Percentiles rank a stretch among this genome's conserved stretches.
Conservation (phyloP, 2,888 invertebrate species). For the Amphipyra berbera region DNA sequence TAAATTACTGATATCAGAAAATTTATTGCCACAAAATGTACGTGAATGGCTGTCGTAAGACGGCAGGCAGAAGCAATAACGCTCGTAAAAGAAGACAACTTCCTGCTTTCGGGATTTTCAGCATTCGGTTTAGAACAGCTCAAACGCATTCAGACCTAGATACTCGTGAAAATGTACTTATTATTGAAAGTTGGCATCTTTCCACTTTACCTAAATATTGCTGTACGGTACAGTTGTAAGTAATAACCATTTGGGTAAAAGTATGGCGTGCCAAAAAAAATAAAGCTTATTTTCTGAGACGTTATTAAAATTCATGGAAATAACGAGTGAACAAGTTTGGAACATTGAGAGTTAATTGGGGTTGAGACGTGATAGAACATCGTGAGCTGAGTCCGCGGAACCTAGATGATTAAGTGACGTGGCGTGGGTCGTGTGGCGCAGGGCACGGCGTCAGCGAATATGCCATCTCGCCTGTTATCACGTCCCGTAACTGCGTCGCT, state of each 20-base stretch:
- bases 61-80: slow-evolving; percentile 52
- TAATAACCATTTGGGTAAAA: slow-evolving; percentile 70
- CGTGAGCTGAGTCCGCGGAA: slow-evolving; percentile 66
- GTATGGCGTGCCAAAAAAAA: slow-evolving; percentile 67
- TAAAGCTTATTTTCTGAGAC: slow-evolving; percentile 52
- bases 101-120: slow-evolving; percentile 59
- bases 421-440: slow-evolving; percentile 51
- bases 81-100: slow-evolving; percentile 62
- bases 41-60: slow-evolving; percentile 30
- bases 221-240: slow-evolving; percentile 67
- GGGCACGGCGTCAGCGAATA: slow-evolving; percentile 68
- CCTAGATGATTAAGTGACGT: slow-evolving; percentile 66
- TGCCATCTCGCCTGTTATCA: slow-evolving; percentile 65
- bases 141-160: slow-evolving; percentile 59
- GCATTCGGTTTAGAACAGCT: slow-evolving; percentile 60
- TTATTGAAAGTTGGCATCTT: slow-evolving; percentile 77
- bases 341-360: slow-evolving; percentile 67
- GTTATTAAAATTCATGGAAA: slow-evolving; percentile 61
- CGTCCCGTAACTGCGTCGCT: slow-evolving; percentile 56
- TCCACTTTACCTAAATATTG: slow-evolving; percentile 77
- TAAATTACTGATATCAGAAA: slow-evolving; percentile 43
- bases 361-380: slow-evolving; percentile 63
- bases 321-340: slow-evolving; percentile 52
- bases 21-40: slow-evolving; percentile 34
- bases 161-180: slow-evolving; percentile 64